Base-by-base conservation (phyloP, 2,797 vertebrate species). In the Epinephelus malabaricus region DNA sequence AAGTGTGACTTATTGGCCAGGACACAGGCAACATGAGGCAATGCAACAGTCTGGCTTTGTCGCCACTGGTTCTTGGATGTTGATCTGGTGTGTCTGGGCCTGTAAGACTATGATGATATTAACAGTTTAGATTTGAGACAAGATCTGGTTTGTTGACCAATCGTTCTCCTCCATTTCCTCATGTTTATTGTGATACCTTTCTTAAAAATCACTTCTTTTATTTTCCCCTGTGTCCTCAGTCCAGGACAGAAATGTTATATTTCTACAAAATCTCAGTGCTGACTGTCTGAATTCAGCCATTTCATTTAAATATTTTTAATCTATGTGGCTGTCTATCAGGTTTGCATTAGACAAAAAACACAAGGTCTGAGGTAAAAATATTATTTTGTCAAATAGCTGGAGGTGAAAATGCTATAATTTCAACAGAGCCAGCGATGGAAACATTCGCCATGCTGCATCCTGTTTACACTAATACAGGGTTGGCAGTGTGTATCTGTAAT, bases 401-500 rank as follows among this genome's bases (percentile, higher is more conserved):
- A 78, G 6, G 27, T 64, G 3, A 60, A 49, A 76, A 51, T 12
- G 1, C 27, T 34, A 15, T 27, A 14, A 14, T 38, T 60, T 59
- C 18, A 15, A 14, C 58, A 43, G 34, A 43, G 11, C 9, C 40
- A 43, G 11, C 3, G 40, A 43, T 43, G 40, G 40, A 43, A 43
- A 12, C 40, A 43, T 12, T 10, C 9, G 11, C 9, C 17, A 18
- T 7, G 30, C 17, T 15, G 34, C 46, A 43, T 60, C 45, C 49
- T 80, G 55, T 67, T 73, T 46, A 40, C 13, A 54, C 14, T 21
- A 40, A 23, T 47, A 27, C 3, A 38, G 62, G 47, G 12, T 34
- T 47, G 46, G 19, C 53, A 51, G 18, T 17, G 58, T 61, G 25
- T 4, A 71, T 69, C 53, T 84, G 34, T 72, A 66, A 74, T 79